Percentiles rank a stretch among this genome's conserved stretches.
Evolutionary conservation across 2,888 invertebrate species (phyloP).

Genomic region (Drosophila neutralis): DNA sequence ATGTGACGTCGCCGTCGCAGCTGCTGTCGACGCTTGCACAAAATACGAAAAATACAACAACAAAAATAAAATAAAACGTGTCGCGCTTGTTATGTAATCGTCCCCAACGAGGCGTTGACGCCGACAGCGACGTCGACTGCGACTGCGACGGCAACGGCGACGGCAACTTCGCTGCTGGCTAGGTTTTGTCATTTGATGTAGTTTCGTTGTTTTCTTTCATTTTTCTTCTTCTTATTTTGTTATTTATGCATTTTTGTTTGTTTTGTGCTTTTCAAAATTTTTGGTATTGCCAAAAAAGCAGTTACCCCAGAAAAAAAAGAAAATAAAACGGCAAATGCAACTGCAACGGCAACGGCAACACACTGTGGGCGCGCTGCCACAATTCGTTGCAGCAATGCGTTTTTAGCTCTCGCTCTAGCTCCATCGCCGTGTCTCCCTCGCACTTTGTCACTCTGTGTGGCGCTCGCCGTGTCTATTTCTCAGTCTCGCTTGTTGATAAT

Average conservation of each 20-base stretch:
- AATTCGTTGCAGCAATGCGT: conserved; percentile 20
- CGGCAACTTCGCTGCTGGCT: conserved; percentile 22
- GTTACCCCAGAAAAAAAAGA: conserved; percentile 44
- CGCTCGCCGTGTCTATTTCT: conserved; percentile 17
- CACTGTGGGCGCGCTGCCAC: conserved; percentile 65
- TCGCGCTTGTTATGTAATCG: conserved; percentile 65
- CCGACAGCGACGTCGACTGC: conserved; percentile 11
- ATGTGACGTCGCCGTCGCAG: conserved; percentile 54
- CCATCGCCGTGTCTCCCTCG: conserved; percentile 4
- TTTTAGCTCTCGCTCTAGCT: conserved; percentile 1
- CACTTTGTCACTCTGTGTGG: conserved; percentile 5
- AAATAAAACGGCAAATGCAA: conserved; percentile 31
- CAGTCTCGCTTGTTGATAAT: conserved; percentile 70
- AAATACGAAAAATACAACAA: conserved; percentile 23
- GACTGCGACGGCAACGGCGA: conserved; percentile 11
- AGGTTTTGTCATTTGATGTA: conserved; percentile 55
- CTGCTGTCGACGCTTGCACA: conserved; percentile 40
- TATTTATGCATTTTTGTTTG: conserved; percentile 38
- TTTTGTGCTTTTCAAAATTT: conserved; percentile 49
- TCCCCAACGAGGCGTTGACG: conserved; percentile 30
- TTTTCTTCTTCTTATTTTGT: conserved; percentile 16
- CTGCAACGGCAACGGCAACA: conserved; percentile 21
- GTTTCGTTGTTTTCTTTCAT: conserved; percentile 57
- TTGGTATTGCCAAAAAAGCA: conserved; percentile 58
- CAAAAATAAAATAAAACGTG: conserved; percentile 57